phyloP scores from a whole-genome alignment of 1,140 invertebrate species.

The Brachionus paranguensis region DNA sequence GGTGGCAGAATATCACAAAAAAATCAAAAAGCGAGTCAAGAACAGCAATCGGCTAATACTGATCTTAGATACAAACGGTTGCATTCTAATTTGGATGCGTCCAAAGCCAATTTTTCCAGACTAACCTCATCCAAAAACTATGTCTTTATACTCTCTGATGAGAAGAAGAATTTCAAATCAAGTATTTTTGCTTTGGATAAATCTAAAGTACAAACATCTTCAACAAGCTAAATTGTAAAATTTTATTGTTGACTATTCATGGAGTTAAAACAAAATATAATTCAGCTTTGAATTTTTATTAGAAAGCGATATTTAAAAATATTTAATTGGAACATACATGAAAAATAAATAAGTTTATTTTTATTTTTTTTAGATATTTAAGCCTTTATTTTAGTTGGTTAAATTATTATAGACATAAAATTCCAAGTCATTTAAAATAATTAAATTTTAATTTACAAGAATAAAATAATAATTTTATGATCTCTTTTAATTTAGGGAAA shows the following conservation, averaged over 20 bases:
- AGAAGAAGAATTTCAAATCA: not conserved
- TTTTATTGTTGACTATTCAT: not conserved
- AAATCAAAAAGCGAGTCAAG: not conserved
- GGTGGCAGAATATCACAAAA: not conserved
- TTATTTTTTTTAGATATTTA: not conserved
- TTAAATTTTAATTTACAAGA: not conserved
- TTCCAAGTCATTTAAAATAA: not conserved
- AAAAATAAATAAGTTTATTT: not conserved
- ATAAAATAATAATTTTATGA: not conserved
- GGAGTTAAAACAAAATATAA: not conserved
- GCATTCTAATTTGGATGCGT: not conserved
- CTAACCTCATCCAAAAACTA: constrained; percentile 2
- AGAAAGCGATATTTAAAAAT: not conserved
- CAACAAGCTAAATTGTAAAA: not conserved
- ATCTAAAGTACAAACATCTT: not conserved
- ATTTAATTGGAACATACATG: not conserved
- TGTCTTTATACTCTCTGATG: constrained; percentile 4
- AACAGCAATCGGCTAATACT: not conserved
- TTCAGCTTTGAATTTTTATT: not conserved
- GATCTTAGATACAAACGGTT: constrained; percentile 9
- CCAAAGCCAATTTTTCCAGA: not conserved
- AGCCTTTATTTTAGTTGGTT: not conserved
- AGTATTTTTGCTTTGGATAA: constrained; percentile 32
- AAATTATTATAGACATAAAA: not conserved
- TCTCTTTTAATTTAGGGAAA: too few relatives aligned